Evolutionary conservation across 2,113 vertebrate species (phyloP).

Genomic region (Hystrix cristata): DNA sequence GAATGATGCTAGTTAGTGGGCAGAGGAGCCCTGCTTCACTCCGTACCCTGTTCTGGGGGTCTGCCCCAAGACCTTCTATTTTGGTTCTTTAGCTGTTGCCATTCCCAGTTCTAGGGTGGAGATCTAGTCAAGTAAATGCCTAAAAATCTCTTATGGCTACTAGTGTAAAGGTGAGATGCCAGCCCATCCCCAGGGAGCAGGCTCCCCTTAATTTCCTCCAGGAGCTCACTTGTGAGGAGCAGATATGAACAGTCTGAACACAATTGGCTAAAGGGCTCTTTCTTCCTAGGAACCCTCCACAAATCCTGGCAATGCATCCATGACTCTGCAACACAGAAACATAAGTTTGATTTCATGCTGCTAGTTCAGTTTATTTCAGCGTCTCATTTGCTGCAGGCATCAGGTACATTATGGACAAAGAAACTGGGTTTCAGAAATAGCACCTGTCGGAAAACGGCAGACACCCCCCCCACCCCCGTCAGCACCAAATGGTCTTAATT

Average conservation of each 20-base stretch:
- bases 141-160: background rate
- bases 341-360: background rate
- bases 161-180: background rate
- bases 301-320: background rate
- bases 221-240: background rate
- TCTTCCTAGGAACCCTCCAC: background rate
- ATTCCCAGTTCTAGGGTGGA: background rate
- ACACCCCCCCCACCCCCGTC: conserved; percentile 33
- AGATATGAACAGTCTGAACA: background rate
- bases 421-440: conserved; percentile 63
- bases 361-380: conserved; percentile 32
- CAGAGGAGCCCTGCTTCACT: background rate
- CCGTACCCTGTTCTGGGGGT: background rate
- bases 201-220: background rate
- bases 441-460: conserved; percentile 62
- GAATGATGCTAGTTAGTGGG: background rate
- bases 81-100: background rate
- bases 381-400: conserved; percentile 62
- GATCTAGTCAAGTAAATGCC: background rate
- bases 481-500: conserved; percentile 33
- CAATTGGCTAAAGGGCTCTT: background rate
- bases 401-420: conserved; percentile 47
- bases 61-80: background rate
- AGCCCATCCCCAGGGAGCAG: background rate
- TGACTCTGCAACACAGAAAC: background rate